Evolutionary conservation across 2,888 invertebrate species (phyloP).

Genomic region (Plemyria rubiginata): DNA sequence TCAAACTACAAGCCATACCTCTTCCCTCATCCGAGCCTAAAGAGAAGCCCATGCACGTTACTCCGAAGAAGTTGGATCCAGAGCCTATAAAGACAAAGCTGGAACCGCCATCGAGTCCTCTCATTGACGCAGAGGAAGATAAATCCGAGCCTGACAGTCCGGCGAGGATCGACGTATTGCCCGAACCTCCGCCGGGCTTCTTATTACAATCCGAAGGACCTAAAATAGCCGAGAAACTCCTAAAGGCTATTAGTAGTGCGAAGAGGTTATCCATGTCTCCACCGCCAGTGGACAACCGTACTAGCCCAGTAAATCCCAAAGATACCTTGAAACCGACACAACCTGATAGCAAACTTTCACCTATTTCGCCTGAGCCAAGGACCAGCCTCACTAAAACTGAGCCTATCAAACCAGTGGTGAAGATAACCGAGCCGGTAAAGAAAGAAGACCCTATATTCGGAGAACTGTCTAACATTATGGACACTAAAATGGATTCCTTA

Average conservation of each 20-base stretch:
- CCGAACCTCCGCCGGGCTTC: constrained; percentile 79
- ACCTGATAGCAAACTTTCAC: constrained; percentile 54
- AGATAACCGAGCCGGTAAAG: constrained; percentile 57
- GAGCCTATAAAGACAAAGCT: constrained; percentile 56
- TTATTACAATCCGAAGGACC: constrained; percentile 80
- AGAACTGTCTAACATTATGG: constrained; percentile 69
- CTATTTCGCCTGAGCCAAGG: constrained; percentile 56
- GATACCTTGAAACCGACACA: constrained; percentile 57
- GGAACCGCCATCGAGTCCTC: constrained; percentile 72
- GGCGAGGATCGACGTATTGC: constrained; percentile 77
- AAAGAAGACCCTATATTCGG: constrained; percentile 72
- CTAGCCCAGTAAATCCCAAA: constrained; percentile 59
- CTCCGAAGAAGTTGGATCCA: constrained; percentile 58
- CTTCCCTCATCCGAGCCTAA: constrained; percentile 52
- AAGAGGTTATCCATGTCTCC: constrained; percentile 81
- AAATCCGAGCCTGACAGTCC: constrained; percentile 81
- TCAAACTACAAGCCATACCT: constrained; percentile 53
- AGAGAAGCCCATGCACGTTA: constrained; percentile 48
- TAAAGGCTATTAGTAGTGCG: constrained; percentile 85
- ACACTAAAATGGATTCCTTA: constrained; percentile 63
- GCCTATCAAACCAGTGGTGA: constrained; percentile 51
- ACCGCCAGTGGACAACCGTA: constrained; percentile 65
- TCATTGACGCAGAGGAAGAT: constrained; percentile 77
- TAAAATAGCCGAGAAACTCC: constrained; percentile 86
- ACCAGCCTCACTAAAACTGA: constrained; percentile 49